Evolutionary conservation across 2,888 invertebrate species (phyloP).

Genomic region (Quadriops clusia): DNA sequence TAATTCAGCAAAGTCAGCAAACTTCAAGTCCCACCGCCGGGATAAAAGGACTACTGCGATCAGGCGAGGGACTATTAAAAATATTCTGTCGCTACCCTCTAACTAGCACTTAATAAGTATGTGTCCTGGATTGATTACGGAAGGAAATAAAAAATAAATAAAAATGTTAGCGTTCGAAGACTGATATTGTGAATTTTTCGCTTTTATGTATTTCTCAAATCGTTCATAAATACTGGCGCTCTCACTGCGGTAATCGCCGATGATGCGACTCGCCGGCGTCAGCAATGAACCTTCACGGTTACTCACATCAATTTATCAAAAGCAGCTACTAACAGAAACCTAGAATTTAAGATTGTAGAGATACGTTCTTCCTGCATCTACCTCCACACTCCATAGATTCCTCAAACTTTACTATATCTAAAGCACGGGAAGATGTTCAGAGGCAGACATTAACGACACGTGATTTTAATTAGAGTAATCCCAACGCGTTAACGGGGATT

Average conservation of each 20-base stretch:
- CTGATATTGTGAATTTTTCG: background rate
- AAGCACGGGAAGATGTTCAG: constrained; percentile 17
- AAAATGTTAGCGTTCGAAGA: background rate
- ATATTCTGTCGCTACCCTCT: too few species aligned
- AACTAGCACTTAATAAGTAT: too few species aligned
- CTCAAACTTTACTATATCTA: constrained; percentile 16
- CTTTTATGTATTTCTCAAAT: constrained; percentile 1
- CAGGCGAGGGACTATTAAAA: too few species aligned
- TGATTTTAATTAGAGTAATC: constrained; percentile 23
- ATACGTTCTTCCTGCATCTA: too few species aligned
- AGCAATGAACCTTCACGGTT: constrained; percentile 27
- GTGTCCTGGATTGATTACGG: too few species aligned
- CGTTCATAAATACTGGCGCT: background rate
- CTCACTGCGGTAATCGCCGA: constrained; percentile 20
- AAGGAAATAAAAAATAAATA: too few species aligned
- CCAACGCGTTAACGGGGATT: constrained; percentile 20
- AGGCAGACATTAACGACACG: constrained; percentile 20
- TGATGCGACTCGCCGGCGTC: constrained; percentile 26
- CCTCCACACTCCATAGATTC: too few species aligned
- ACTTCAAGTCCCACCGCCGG: constrained; percentile 8
- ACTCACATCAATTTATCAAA: constrained; percentile 26
- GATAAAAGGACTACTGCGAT: constrained; percentile 1
- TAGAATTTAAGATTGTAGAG: too few species aligned
- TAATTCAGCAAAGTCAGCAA: constrained; percentile 14
- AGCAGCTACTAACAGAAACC: too few species aligned